Percentiles rank a stretch among this genome's conserved stretches.
These are phyloP conservation scores for Lamproptera curius DNA, from an alignment of 2,888 invertebrate genomes.

Conservation along the genomic window DNA sequence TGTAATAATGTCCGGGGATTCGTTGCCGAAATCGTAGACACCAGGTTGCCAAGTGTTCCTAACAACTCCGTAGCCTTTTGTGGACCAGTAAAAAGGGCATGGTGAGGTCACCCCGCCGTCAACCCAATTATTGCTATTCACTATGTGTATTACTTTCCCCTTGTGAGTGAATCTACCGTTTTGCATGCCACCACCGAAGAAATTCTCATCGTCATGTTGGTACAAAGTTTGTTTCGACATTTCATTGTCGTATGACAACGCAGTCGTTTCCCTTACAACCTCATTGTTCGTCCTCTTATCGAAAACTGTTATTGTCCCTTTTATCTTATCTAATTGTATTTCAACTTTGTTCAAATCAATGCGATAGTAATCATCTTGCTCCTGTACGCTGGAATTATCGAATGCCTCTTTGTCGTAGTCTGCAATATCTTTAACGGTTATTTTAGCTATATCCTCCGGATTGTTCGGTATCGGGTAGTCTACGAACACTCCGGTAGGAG, in stretches of 20 bases:
- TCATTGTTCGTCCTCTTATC: conserved; percentile 50
- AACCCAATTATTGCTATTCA: conserved; percentile 59
- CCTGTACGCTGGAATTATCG: conserved; percentile 41
- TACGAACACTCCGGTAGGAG: conserved; percentile 49
- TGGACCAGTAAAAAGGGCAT: conserved; percentile 67
- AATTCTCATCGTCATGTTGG: conserved; percentile 52
- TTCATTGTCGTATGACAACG: conserved; percentile 44
- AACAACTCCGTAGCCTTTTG: conserved; percentile 58
- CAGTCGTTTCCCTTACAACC: conserved; percentile 46
- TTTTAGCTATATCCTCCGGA: conserved; percentile 51
- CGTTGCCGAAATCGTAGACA: conserved; percentile 54
- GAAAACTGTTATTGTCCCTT: conserved; percentile 47
- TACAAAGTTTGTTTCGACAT: conserved; percentile 44
- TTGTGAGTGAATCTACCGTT: conserved; percentile 67
- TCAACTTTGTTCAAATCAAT: conserved; percentile 50
- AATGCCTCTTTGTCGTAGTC: conserved; percentile 52
- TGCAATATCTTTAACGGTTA: conserved; percentile 44
- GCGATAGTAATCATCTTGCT: conserved; percentile 36
- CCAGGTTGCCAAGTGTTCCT: conserved; percentile 68
- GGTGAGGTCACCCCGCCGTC: conserved; percentile 66
- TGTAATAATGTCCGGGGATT: conserved; percentile 32
- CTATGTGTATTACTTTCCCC: conserved; percentile 52
- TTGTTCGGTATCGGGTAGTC: conserved; percentile 59
- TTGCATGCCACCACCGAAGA: conserved; percentile 70
- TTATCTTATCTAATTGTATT: conserved; percentile 51